Base-by-base conservation (phyloP, 2,797 vertebrate species). In the Helostoma temminkii region DNA sequence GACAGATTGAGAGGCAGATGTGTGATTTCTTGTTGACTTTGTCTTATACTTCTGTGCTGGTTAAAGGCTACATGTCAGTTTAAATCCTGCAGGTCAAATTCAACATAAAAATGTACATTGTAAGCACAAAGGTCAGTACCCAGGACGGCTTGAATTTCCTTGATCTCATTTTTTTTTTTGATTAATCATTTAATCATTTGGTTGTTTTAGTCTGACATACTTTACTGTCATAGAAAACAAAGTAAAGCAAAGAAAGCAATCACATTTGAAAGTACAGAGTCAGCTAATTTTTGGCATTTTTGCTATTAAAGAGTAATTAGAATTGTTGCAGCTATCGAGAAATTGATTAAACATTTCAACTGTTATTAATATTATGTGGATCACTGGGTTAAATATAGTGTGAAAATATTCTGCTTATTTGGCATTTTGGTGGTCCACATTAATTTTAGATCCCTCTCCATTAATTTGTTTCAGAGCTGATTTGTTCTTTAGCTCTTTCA, bases 401-500 rank as follows among this genome's bases (percentile, higher is more conserved):
- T 9, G 9, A 11, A 32, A 48, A 41, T n/a, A 18, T 30, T 39
- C 50, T 12, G 11, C 19, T 32, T 24, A 18, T 48, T 30, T 47
- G 50, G 19, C 19, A 12, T 22, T 11, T 9, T 21, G 50, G 14
- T 64, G 10, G 49, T 49, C 12, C 10, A 61, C 59, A 43, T 32
- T n/a, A 37, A 42, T 56, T 71, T 63, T 15, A 28, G 59, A 43
- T 69, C 28, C 15, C 36, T 28, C 8, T 18, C 18, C 18, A 8
- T 10, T 50, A 43, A 56, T 14, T 18, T 42, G 6, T 43, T 15
- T 18, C 55, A 41, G 64, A 59, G 30, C 41, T 47, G 26, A 70
- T 63, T 46, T 47, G 30, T 55, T 71, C 57, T 54, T 70, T 57
- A 37, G 16, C 12, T 6, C n/a, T 65, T 73, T 67, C 10, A 47